These are phyloP conservation scores for Pitta sordida DNA, from an alignment of 2,113 vertebrate species.

Conservation along the genomic window DNA sequence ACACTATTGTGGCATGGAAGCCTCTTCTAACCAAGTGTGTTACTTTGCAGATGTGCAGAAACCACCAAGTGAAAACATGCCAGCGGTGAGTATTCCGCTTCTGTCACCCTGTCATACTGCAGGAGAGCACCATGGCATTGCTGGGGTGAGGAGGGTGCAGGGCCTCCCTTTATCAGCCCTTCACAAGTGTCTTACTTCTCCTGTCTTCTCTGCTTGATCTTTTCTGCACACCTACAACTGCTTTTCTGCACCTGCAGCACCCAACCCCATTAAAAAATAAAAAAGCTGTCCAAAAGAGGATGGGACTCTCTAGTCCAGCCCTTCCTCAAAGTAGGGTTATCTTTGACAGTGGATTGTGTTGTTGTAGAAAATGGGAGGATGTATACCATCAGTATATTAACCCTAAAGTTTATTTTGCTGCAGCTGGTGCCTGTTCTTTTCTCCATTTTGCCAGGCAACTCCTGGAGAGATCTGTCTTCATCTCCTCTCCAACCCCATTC, in stretches of 20 bases:
- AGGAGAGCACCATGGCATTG: accelerated
- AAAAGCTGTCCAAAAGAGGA: background rate
- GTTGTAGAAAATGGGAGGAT: background rate
- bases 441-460: background rate
- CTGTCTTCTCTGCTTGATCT: background rate
- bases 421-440: background rate
- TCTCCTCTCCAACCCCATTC: background rate
- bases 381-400: background rate
- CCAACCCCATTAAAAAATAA: background rate
- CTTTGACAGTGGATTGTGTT: background rate
- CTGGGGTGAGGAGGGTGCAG: background rate
- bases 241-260: background rate
- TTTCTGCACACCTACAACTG: background rate
- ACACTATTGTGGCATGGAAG: accelerated
- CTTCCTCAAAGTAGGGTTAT: background rate
- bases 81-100: background rate
- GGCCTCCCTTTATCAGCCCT: constrained; percentile 2
- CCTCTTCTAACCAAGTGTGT: background rate
- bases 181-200: background rate
- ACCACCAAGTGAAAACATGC: background rate
- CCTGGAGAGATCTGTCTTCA: background rate
- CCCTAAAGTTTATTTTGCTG: background rate
- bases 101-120: background rate
- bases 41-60: constrained; percentile 42
- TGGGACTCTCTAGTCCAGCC: background rate